phyloP scores from a whole-genome alignment of 2,113 vertebrate species.

The Callaeas wilsoni region DNA sequence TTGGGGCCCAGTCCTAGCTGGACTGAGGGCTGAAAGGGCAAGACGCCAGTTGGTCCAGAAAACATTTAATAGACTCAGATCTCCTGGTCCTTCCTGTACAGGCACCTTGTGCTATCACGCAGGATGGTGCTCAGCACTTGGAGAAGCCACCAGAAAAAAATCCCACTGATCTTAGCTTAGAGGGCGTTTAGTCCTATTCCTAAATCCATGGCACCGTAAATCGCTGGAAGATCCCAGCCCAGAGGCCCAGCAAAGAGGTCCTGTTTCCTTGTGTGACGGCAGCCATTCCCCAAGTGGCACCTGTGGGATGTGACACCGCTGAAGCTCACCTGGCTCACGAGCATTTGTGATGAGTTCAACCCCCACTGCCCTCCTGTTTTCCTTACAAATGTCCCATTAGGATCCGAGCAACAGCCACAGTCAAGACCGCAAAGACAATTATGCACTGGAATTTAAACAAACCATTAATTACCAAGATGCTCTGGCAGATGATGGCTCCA shows the following conservation, averaged over 20 bases:
- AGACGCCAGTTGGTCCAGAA: not conserved
- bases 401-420: not conserved
- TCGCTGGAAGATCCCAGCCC: not conserved
- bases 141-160: not conserved
- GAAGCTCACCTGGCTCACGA: not conserved
- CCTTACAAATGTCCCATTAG: not conserved
- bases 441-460: slow-evolving; percentile 21
- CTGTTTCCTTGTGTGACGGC: not conserved
- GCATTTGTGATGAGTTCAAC: not conserved
- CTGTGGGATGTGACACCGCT: not conserved
- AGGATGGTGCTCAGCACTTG: not conserved
- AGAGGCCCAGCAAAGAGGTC: not conserved
- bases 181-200: not conserved
- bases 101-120: not conserved
- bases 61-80: not conserved
- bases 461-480: slow-evolving; percentile 49
- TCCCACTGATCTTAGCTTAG: not conserved
- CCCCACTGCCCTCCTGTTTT: not conserved
- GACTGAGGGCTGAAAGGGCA: not conserved
- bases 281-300: not conserved
- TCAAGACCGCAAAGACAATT: not conserved
- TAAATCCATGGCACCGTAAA: not conserved
- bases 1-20: not conserved
- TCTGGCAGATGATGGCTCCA: slow-evolving; percentile 37
- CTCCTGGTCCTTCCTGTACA: not conserved